Conservation (phyloP, 2,888 invertebrate genomes). For the Diplolepis rosae region DNA sequence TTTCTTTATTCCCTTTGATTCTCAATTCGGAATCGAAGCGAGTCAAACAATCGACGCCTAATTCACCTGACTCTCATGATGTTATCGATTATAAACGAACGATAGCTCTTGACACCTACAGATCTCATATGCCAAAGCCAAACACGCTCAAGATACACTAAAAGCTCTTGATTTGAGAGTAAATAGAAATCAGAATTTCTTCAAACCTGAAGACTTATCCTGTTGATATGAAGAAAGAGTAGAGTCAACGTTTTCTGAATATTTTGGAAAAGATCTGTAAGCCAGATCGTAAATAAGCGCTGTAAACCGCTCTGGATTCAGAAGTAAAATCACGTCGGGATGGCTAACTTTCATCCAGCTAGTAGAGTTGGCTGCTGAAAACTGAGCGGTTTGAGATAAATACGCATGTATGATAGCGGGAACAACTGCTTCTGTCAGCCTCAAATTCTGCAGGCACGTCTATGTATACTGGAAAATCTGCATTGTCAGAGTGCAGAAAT, state of each 20-base stretch:
- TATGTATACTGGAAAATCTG: neutral
- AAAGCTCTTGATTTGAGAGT: too few relatives aligned
- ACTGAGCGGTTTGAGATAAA: constrained; percentile 15
- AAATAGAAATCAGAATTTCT: too few relatives aligned
- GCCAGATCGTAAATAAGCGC: constrained; percentile 21
- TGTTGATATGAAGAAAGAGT: too few relatives aligned
- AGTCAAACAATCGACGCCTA: too few relatives aligned
- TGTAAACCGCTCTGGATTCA: constrained; percentile 17
- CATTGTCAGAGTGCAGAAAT: neutral
- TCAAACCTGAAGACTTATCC: too few relatives aligned
- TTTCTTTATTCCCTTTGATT: too few relatives aligned
- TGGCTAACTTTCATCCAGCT: neutral
- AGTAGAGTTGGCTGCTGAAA: neutral
- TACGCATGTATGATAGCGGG: neutral
- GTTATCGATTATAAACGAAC: too few relatives aligned
- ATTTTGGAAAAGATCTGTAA: constrained; percentile 5
- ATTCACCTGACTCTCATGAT: too few relatives aligned
- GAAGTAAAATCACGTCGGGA: constrained; percentile 5
- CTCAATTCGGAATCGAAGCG: too few relatives aligned
- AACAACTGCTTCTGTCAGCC: neutral
- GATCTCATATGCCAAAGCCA: too few relatives aligned
- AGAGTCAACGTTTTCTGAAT: neutral
- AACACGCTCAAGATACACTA: too few relatives aligned
- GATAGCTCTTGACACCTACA: too few relatives aligned
- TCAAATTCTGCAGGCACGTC: neutral